These are phyloP conservation scores for Amphiprion ocellaris DNA, from an alignment of 2,113 vertebrate genomes.

Conservation along the genomic window DNA sequence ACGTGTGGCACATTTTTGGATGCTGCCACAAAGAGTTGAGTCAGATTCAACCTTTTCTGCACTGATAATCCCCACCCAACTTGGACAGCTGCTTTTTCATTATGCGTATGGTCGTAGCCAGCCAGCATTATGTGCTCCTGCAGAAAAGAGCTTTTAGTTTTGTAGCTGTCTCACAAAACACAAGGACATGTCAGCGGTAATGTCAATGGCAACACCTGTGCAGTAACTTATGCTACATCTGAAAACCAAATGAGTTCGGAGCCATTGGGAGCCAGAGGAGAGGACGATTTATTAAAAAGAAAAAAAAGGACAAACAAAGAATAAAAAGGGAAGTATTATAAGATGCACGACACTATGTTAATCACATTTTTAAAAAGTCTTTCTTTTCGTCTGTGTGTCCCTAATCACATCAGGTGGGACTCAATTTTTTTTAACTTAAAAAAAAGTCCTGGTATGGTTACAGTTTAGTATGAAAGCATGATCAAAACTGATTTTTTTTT, in stretches of 20 bases:
- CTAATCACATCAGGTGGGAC: background rate
- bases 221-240: background rate
- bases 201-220: conserved; percentile 40
- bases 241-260: conserved; percentile 11
- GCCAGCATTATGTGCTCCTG: background rate
- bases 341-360: background rate
- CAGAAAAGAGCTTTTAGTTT: conserved; percentile 23
- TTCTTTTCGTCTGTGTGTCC: background rate
- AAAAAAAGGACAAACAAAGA: too few species aligned
- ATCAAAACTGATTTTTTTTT: background rate
- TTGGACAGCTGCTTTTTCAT: background rate
- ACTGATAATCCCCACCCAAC: background rate
- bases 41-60: background rate
- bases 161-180: conserved; percentile 9
- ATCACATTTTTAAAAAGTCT: background rate
- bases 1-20: background rate
- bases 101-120: background rate
- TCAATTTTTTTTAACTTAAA: background rate
- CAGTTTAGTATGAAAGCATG: background rate
- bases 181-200: background rate
- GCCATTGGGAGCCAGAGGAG: background rate
- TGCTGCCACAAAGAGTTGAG: background rate
- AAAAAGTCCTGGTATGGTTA: background rate
- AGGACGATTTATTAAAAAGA: background rate
- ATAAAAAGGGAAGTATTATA: too few species aligned